Evolutionary conservation across 2,113 vertebrate genomes (phyloP), one percentile per base, ranked within the genome.

Genomic region (Scomber japonicus): DNA sequence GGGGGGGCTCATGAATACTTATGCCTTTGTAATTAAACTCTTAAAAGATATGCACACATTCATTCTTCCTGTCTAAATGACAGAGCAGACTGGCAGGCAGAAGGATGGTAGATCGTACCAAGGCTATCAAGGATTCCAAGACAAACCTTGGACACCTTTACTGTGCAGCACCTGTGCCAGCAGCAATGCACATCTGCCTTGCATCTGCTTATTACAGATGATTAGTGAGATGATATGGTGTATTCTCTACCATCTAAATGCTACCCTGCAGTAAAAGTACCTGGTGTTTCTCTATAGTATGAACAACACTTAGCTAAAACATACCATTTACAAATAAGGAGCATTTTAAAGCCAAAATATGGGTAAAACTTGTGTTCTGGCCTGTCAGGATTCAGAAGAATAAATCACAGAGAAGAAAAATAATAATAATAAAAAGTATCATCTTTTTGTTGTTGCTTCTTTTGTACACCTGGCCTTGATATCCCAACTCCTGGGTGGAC

Each of bases 131-230:
- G 21, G 57, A 78, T 74, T 81, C 73, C 64, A 72, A 79, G 67
- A 83, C 76, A 89, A 86, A 86, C 78, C 79, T 71, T 60, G 82
- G 73, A 85, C 75, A 56, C 64, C 70, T 76, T 90, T 76, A 70
- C 75, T 77, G 80, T 79, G 83, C 62, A 78, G 77, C 90, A 85
- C 82, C 88, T 91, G 88, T 71, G 85, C 91, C 88, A 77, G 84
- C 82, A 88, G 84, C 89, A 76, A 71, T 40, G 61, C 86, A 89
- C 92, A 93, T 93, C 91, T 93, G 92, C 84, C 71, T 82, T 84
- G 73, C 87, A 92, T 92, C 90, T 89, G 88, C 80, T 92, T 84
- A 83, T 90, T 88, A 75, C 84, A 83, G 89, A 84, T 92, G 89
- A 92, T 92, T 92, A 91, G 88, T 19, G 31, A 82, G 56, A 84